Evolutionary conservation across 2,888 invertebrate genomes (phyloP).

Genomic region (Aelia acuminata): DNA sequence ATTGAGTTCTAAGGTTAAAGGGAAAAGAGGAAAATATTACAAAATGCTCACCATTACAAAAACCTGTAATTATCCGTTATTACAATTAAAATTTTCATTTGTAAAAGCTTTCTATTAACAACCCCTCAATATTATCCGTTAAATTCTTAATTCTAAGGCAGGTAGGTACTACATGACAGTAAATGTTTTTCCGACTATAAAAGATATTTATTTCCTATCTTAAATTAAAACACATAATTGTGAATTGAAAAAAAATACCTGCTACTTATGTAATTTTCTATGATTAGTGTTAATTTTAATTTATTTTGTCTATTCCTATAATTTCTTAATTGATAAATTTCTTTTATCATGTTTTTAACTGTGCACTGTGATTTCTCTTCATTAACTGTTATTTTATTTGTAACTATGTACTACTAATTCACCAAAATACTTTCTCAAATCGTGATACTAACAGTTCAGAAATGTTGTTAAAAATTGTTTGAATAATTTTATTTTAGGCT

Average conservation of each 20-base stretch:
- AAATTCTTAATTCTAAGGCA: background rate
- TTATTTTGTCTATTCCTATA: too few relatives aligned
- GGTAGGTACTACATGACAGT: background rate
- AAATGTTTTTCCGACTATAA: background rate
- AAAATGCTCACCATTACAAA: slow-evolving; percentile 2
- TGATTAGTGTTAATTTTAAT: background rate
- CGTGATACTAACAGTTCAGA: background rate
- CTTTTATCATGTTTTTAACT: too few relatives aligned
- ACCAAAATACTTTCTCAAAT: background rate
- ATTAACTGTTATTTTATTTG: background rate
- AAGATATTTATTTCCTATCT: too few relatives aligned
- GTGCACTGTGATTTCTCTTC: too few relatives aligned
- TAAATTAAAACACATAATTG: background rate
- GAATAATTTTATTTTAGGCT: background rate
- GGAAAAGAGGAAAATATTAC: background rate
- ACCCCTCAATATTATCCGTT: background rate
- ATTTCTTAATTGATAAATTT: too few relatives aligned
- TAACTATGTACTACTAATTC: background rate
- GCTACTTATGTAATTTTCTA: background rate
- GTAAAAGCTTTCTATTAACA: background rate
- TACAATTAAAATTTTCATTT: background rate
- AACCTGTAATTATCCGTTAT: background rate
- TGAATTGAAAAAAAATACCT: background rate
- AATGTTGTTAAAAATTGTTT: background rate
- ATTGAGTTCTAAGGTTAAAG: background rate